phyloP scores from a whole-genome alignment of 2,797 vertebrate genomes.

The Pangasius sanitwongsei region DNA sequence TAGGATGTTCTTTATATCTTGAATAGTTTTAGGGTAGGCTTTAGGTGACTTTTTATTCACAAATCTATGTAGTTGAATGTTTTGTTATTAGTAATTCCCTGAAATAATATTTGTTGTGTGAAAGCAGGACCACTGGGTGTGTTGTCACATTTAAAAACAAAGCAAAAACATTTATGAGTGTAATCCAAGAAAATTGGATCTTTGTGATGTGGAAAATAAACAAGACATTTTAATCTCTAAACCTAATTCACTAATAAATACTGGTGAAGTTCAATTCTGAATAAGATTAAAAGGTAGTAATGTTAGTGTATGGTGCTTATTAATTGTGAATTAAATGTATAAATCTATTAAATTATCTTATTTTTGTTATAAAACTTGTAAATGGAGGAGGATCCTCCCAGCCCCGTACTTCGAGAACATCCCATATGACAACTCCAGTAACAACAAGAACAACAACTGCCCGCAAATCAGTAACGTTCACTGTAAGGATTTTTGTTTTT shows the following conservation, averaged over 20 bases:
- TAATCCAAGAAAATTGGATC: neutral
- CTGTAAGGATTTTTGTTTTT: neutral
- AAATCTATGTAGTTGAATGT: neutral
- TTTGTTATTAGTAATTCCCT: neutral
- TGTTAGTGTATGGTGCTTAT: neutral
- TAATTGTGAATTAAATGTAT: neutral
- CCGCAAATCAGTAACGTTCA: neutral
- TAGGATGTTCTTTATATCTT: neutral
- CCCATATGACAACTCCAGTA: neutral
- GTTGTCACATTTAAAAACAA: neutral
- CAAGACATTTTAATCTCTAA: neutral
- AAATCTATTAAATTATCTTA: neutral
- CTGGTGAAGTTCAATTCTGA: neutral
- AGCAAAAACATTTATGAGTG: no score
- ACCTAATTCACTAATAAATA: neutral
- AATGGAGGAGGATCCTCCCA: neutral
- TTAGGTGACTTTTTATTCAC: neutral
- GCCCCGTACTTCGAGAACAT: neutral
- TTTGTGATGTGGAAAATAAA: neutral
- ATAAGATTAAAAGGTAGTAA: neutral
- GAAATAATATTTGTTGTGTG: neutral
- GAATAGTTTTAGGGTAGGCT: neutral
- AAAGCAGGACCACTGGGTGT: neutral
- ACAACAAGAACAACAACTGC: neutral
- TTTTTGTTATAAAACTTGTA: neutral